Evolutionary conservation across 2,797 vertebrate species (phyloP), one percentile per base, ranked within the genome.

Genomic region (Sebastes aleutianus): DNA sequence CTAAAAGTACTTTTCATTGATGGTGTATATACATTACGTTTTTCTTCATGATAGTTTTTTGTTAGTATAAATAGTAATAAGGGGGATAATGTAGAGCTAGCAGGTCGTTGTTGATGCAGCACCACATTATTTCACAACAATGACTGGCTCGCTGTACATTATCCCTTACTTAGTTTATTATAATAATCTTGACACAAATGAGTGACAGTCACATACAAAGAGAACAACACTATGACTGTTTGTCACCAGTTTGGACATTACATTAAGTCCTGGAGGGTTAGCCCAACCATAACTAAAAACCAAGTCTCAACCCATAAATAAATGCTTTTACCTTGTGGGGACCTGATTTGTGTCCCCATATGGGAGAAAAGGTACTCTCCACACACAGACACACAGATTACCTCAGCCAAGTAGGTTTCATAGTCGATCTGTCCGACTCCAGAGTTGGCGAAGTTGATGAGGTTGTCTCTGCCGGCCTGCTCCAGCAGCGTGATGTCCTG

Each of bases 381-480:
- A 18, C 36, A 53, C 20, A 59, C 43, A 63, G 10, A 68, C 29
- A 67, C 56, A 80, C 4, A 70, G 11, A 39, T 82, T 93, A 99
- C 99, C 97, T 98, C 97, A 26, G 95, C 20, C 71, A 98, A 90
- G 93, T 96, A 98, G 2, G 89, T 83, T 4, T 93, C 75, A 31
- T 96, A 99, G 79, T 96, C 89, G 8, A 99, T 96, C 4, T 92
- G 84, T 85, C 97, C 96, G 53, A 99, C 85, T 83, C 97, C 98
- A 0, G 95, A 94, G 71, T 93, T 93, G 79, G 95, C 95, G 53
- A 99, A 99, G 89, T 96, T 94, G 71, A 96, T 70, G 26, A 99
- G 97, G 90, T 90, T 97, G 84, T 95, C 92, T 81, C 94, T 97
- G 76, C 97, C 97, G 4, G 86, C 92, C 63, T 93, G 94, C 72